These are phyloP conservation scores for Melanotus villosus DNA, from an alignment of 2,888 invertebrate species.

Conservation along the genomic window DNA sequence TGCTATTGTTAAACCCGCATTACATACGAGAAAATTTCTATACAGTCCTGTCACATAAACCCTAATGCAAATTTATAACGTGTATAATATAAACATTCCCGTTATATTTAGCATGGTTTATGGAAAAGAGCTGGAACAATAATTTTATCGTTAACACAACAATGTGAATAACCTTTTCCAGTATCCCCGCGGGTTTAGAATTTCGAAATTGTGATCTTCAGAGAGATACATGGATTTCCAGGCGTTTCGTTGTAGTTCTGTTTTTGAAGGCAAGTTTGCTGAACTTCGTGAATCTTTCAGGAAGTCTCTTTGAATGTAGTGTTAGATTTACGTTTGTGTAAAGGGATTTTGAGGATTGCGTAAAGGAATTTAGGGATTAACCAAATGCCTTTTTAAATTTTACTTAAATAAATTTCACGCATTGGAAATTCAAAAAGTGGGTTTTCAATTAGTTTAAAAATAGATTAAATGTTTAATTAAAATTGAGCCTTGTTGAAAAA, in stretches of 20 bases:
- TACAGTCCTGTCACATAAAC: neutral
- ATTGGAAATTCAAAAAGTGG: too few relatives aligned
- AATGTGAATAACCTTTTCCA: neutral
- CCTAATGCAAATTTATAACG: constrained; percentile 3
- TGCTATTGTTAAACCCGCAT: neutral
- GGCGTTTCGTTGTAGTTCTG: neutral
- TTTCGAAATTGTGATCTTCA: neutral
- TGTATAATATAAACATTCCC: neutral
- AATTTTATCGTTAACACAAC: constrained; percentile 9
- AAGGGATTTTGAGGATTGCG: too few relatives aligned
- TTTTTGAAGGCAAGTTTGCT: neutral
- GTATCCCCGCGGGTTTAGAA: neutral
- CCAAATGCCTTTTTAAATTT: too few relatives aligned
- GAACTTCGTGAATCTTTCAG: neutral
- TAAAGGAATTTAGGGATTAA: too few relatives aligned
- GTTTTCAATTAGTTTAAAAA: too few relatives aligned
- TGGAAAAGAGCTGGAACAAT: constrained; percentile 10
- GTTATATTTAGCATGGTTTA: neutral
- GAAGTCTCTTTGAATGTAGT: neutral
- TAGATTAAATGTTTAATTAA: too few relatives aligned
- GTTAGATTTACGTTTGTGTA: too few relatives aligned
- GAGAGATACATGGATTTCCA: neutral
- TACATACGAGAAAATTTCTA: constrained; percentile 4
- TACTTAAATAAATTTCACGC: too few relatives aligned
- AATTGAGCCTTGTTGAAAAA: too few relatives aligned